These are phyloP conservation scores for Porites rus DNA, from an alignment of 92 coral and sea anemone genomes.

Conservation along the genomic window DNA sequence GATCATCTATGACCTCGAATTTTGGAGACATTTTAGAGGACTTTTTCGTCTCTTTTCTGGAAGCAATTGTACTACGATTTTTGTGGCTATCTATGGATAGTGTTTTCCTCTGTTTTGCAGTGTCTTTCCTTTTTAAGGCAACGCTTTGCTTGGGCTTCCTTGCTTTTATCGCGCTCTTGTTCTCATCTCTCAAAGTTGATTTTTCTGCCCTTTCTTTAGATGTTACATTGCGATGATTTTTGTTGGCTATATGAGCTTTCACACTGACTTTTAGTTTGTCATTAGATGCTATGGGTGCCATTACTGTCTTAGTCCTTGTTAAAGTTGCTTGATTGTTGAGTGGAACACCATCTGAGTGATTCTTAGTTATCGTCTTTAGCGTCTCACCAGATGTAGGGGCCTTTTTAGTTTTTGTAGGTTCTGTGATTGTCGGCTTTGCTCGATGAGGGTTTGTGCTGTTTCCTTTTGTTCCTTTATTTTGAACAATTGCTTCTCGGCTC, in stretches of 20 bases:
- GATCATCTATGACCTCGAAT: background rate
- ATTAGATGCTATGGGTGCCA: too few relatives aligned
- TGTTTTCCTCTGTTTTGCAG: background rate
- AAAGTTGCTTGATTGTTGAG: background rate
- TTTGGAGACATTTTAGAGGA: background rate
- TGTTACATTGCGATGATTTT: background rate
- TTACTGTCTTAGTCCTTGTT: too few relatives aligned
- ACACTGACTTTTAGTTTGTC: background rate
- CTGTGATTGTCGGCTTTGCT: background rate
- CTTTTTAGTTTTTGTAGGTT: background rate
- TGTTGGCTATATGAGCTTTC: background rate
- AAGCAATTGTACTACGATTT: background rate
- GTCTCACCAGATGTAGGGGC: background rate
- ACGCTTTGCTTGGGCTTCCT: background rate
- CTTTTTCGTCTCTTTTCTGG: background rate
- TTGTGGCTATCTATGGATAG: background rate
- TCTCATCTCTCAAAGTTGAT: background rate
- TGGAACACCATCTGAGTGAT: background rate
- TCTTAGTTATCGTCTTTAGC: background rate
- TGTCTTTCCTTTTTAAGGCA: conserved; percentile 3
- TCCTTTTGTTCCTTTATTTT: background rate
- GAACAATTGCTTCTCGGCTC: background rate
- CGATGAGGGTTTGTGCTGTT: background rate
- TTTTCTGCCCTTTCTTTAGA: background rate
- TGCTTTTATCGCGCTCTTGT: background rate